phyloP scores from a whole-genome alignment of 2,113 vertebrate species.

The Hiodon tergisus region DNA sequence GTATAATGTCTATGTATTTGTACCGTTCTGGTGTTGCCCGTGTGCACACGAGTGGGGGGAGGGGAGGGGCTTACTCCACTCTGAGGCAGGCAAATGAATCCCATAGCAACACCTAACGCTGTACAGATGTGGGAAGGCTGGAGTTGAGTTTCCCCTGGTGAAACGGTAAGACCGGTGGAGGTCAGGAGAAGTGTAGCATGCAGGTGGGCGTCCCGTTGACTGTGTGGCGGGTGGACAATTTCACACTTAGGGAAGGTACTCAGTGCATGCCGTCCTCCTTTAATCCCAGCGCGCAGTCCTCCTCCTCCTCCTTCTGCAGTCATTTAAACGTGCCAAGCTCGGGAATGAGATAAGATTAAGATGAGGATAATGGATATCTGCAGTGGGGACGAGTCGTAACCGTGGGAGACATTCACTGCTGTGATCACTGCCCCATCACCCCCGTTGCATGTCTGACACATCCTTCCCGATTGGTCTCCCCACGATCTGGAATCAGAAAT shows the following conservation, averaged over 20 bases:
- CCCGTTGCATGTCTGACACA: too few species aligned
- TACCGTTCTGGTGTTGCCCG: not conserved
- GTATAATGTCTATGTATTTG: not conserved
- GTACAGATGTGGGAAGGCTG: constrained; percentile 45
- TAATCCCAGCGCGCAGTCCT: constrained; percentile 27
- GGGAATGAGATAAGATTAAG: not conserved
- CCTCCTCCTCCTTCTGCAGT: constrained; percentile 19
- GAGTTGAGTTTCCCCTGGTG: constrained; percentile 33
- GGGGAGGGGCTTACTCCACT: constrained; percentile 21
- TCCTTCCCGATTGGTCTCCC: too few species aligned
- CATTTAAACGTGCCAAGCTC: constrained; percentile 9
- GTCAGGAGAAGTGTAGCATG: constrained; percentile 36
- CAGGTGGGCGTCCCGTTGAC: constrained; percentile 54
- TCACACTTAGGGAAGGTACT: constrained; percentile 35
- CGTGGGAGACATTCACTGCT: too few species aligned
- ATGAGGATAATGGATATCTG: not conserved
- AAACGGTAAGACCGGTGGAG: constrained; percentile 20
- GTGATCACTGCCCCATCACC: too few species aligned
- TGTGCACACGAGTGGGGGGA: constrained; percentile 14
- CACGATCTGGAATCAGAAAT: too few species aligned
- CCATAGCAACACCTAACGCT: constrained; percentile 40
- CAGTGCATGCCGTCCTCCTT: constrained; percentile 37
- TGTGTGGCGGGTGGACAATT: constrained; percentile 44
- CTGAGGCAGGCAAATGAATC: constrained; percentile 46
- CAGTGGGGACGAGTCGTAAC: too few species aligned